These are phyloP conservation scores for Mobula birostris DNA, from an alignment of 2,113 vertebrate species.

Conservation along the genomic window DNA sequence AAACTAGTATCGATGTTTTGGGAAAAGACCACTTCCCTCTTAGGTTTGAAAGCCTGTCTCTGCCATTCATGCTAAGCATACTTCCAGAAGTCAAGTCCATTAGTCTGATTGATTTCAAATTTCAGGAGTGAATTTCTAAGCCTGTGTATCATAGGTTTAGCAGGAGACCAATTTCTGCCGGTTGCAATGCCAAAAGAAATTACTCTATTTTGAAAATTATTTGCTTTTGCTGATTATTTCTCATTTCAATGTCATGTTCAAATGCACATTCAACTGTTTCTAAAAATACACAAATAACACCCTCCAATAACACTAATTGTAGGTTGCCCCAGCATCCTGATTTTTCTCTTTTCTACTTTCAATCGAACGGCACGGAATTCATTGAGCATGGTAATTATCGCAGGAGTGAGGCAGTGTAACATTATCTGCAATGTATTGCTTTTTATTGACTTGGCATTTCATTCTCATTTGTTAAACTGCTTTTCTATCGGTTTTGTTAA, in stretches of 20 bases:
- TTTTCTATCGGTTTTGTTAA: neutral
- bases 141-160: neutral
- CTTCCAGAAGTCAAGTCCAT: too few relatives aligned
- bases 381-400: neutral
- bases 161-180: neutral
- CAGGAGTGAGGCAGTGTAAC: neutral
- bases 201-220: neutral
- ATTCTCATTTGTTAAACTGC: neutral
- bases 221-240: neutral
- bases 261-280: neutral
- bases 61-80: too few relatives aligned
- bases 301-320: constrained; percentile 14
- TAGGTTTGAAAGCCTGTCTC: too few relatives aligned
- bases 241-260: neutral
- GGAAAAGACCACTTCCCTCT: neutral
- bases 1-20: neutral
- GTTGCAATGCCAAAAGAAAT: neutral
- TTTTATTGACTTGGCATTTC: constrained; percentile 2
- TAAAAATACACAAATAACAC: neutral
- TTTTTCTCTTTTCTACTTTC: neutral
- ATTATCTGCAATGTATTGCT: neutral
- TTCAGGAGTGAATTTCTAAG: neutral
- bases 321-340: constrained; percentile 1
- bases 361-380: neutral
- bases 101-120: too few relatives aligned